Conservation (phyloP, 2,113 vertebrate genomes). For the Columbina picui region DNA sequence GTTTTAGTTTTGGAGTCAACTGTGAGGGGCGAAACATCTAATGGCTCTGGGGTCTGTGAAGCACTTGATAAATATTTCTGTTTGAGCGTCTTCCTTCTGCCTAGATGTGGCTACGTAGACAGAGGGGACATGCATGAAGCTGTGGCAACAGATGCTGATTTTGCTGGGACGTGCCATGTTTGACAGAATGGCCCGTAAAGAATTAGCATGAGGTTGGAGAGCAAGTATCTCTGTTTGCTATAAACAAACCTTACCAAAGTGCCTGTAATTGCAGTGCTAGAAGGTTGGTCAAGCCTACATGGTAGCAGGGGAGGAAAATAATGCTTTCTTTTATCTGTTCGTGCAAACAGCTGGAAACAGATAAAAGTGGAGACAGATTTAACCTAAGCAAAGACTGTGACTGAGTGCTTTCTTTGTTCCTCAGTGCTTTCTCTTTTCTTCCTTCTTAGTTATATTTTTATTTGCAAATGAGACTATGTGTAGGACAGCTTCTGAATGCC, state of each 20-base stretch:
- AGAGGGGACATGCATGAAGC: neutral
- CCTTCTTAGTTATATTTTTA: neutral
- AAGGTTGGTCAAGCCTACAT: neutral
- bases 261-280: conserved; percentile 46
- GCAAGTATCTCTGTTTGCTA: conserved; percentile 38
- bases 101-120: neutral
- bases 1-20: conserved; percentile 29
- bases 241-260: conserved; percentile 56
- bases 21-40: neutral
- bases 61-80: conserved; percentile 18
- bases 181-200: neutral
- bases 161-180: neutral
- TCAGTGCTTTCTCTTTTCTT: neutral
- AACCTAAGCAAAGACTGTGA: conserved; percentile 39
- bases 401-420: conserved; percentile 30
- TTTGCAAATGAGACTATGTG: neutral
- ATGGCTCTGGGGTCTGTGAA: neutral
- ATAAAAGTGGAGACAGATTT: conserved; percentile 57
- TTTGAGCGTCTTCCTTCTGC: neutral
- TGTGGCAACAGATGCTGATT: neutral
- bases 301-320: conserved; percentile 35
- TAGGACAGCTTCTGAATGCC: neutral
- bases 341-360: conserved; percentile 61
- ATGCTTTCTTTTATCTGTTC: conserved; percentile 61
- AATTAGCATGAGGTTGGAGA: conserved; percentile 32